Evolutionary conservation across 2,113 vertebrate genomes (phyloP).

Genomic region (Onychostoma macrolepis): DNA sequence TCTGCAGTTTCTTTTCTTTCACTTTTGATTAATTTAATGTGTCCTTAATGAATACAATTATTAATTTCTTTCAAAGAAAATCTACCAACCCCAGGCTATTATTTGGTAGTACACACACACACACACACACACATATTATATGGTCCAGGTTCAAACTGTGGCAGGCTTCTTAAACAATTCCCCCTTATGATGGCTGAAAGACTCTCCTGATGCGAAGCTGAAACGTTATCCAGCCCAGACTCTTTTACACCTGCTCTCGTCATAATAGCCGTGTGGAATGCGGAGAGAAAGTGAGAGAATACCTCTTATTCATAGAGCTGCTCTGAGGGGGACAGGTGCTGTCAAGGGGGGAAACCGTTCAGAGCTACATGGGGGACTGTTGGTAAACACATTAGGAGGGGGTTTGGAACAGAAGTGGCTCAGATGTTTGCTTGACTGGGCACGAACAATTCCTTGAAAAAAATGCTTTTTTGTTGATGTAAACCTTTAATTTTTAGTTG

Average conservation of each 20-base stretch:
- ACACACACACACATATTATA: not conserved
- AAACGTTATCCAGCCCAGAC: slow-evolving; percentile 29
- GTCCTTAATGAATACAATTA: no score
- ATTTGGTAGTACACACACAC: no score
- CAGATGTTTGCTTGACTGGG: not conserved
- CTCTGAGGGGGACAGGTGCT: slow-evolving; percentile 59
- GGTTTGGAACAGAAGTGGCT: not conserved
- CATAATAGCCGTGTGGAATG: slow-evolving; percentile 61
- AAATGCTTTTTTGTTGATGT: not conserved
- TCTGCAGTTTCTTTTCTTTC: no score
- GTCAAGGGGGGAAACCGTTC: slow-evolving; percentile 9
- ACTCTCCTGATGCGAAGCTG: slow-evolving; percentile 27
- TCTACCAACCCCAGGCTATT: no score
- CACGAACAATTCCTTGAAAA: not conserved
- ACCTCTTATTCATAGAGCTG: slow-evolving; percentile 54
- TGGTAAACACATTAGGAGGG: slow-evolving; percentile 44
- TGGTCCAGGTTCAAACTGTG: slow-evolving; percentile 25
- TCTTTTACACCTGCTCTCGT: slow-evolving; percentile 64
- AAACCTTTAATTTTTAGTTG: not conserved
- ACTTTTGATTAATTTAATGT: no score
- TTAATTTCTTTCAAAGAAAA: no score
- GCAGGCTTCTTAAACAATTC: slow-evolving; percentile 23
- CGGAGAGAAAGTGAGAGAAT: slow-evolving; percentile 58
- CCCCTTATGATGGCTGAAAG: slow-evolving; percentile 21
- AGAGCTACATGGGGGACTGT: not conserved